phyloP scores from a whole-genome alignment of 64 coral and sea anemone genomes.

The Stichodactyla mertensii region DNA sequence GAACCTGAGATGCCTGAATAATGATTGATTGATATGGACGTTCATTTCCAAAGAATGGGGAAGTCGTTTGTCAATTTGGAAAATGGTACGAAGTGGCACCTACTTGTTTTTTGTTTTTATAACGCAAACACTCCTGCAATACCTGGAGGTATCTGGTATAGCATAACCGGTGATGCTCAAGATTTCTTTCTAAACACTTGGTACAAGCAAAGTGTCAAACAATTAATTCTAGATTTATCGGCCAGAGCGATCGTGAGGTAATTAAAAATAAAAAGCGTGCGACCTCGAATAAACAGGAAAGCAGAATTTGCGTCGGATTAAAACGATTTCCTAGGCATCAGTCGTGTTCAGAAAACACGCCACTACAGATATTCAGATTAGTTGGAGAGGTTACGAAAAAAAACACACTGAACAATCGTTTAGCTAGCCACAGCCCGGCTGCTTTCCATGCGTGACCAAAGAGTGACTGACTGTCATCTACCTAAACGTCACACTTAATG shows the following conservation, averaged over 20 bases:
- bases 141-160: no score
- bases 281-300: background rate
- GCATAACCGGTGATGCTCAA: background rate
- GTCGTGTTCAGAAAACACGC: background rate
- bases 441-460: background rate
- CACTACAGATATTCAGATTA: conserved; percentile 2
- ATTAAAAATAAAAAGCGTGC: background rate
- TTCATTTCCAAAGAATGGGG: no score
- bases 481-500: background rate
- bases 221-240: background rate
- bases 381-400: background rate
- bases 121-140: no score
- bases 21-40: no score
- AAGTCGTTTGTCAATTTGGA: no score
- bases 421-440: background rate
- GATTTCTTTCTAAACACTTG: background rate
- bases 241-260: background rate
- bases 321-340: background rate
- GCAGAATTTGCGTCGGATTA: background rate
- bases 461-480: background rate
- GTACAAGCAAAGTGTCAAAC: background rate
- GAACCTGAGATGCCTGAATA: no score
- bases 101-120: no score
- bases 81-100: no score
- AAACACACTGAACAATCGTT: background rate